Evolutionary conservation across 1,140 invertebrate genomes (phyloP), one percentile per base, ranked within the genome.

Genomic region (Cherax quadricarinatus): DNA sequence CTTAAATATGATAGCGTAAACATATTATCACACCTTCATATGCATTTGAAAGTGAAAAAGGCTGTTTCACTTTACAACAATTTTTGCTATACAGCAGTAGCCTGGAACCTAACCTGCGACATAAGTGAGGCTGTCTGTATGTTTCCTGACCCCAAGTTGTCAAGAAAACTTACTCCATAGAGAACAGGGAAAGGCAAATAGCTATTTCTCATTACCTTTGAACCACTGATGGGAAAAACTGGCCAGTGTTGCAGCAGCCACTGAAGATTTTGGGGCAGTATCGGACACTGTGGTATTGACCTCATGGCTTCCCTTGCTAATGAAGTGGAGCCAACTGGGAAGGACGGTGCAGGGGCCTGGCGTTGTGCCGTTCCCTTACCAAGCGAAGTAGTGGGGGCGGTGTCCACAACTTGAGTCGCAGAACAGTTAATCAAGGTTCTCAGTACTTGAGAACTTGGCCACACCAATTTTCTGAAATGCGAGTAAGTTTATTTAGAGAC

Each of bases 181-280:
- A n/a, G 18, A 12, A 75, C 21, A 41, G 30, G 9, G 73, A 12
- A 75, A 57, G 75, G 5, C 30, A 73, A 24, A 41, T 57, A 21
- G 0, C 24, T 66, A 9, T 30, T 30, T 30, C 5, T 14, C n/a
- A 24, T 49, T 41, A 48, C 86, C 78, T 88, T 88, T 12, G 86
- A 80, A 48, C 86, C 86, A 80, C 48, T 80, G 75, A 88, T 62
- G n/a, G 86, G 86, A 62, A 88, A 88, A 6, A 21, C 86, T n/a
- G 86, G 86, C 30, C 51, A 88, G 53, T 88, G 78, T 18, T 62
- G 75, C 21, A 62, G 24, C 14, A 88, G 16, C 86, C 86, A 88
- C 2, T 79, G 73, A 10, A 88, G 81, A 73, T 41, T 80, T 4
- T 9, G 7, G 12, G 86, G 86, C 57, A 88, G 49, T 57, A 88